A percentile compares a stretch with the other conserved stretches of the same genome.
Evolutionary conservation across 2,113 vertebrate genomes (phyloP).

Genomic region (Cheilinus undulatus): DNA sequence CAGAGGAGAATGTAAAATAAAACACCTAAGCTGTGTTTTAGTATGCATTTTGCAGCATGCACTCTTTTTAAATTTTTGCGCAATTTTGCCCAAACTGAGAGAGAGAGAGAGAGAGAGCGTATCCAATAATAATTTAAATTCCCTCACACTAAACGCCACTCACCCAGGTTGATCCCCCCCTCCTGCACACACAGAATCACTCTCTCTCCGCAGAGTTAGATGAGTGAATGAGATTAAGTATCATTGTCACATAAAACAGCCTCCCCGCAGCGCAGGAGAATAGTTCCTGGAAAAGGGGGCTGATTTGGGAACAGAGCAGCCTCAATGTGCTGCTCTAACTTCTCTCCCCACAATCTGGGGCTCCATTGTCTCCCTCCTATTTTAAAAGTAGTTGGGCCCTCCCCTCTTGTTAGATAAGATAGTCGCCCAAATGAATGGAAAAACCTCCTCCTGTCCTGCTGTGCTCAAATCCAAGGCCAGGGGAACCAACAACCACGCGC

Average conservation of each 20-base stretch:
- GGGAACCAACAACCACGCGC: conserved; percentile 45
- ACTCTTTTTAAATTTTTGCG: background rate
- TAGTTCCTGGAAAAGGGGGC: conserved; percentile 80
- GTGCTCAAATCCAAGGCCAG: conserved; percentile 77
- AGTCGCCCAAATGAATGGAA: conserved; percentile 77
- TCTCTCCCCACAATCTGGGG: conserved; percentile 83
- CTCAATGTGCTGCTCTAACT: conserved; percentile 88
- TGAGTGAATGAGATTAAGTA: conserved; percentile 88
- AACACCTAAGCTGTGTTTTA: background rate
- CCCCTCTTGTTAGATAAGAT: conserved; percentile 87
- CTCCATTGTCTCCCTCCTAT: conserved; percentile 83
- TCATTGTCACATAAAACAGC: conserved; percentile 93
- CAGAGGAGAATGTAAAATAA: background rate
- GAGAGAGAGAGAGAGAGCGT: background rate
- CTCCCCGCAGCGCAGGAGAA: conserved; percentile 88
- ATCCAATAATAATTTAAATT: conserved; percentile 29
- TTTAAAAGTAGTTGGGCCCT: conserved; percentile 87
- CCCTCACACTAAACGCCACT: conserved; percentile 49
- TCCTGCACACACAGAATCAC: conserved; percentile 20
- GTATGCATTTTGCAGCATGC: background rate
- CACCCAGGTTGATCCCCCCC: conserved; percentile 1
- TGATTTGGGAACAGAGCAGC: conserved; percentile 83
- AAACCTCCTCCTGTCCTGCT: conserved; percentile 2
- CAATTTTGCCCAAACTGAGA: background rate
- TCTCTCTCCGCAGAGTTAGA: conserved; percentile 73